Evolutionary conservation across 2,888 invertebrate genomes (phyloP), one percentile per base, ranked within the genome.

Genomic region (Epicampocera succincta): DNA sequence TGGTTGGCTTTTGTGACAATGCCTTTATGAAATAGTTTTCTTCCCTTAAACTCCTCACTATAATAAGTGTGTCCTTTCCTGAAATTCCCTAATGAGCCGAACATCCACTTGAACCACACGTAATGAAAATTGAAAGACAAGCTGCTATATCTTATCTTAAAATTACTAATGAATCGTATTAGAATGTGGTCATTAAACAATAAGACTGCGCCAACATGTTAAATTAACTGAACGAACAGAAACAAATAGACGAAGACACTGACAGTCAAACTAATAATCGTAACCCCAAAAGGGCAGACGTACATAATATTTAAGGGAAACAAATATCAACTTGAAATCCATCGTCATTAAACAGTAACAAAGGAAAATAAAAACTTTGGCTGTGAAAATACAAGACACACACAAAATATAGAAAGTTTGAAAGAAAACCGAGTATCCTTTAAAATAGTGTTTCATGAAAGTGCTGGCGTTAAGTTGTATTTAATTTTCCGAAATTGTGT

Each of bases 311-410:
- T 46, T 63, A 2, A 6, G 19, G 15, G 44, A 44, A 17, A 1
- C 21, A 25, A 15, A 17, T 11, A 21, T 3, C n/a, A 19, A 29
- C n/a, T n/a, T n/a, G 3, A 44, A 54, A 69, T 61, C 50, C n/a
- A n/a, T 56, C 68, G 6, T 19, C 68, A 74, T 65, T 71, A 65
- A 71, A 52, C 63, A 72, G 69, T 74, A 80, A 46, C 54, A 56
- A 40, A 40, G 38, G 19, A 50, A 66, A n/a, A n/a, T n/a, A n/a
- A n/a, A n/a, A n/a, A n/a, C n/a, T n/a, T n/a, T n/a, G n/a, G n/a
- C n/a, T n/a, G n/a, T n/a, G n/a, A 40, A 50, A 5, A 66, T 12
- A 42, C 50, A 42, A n/a, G 29, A 17, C 19, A n/a, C 42, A n/a
- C 42, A n/a, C 44, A 69, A 56, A 56, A 61, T 72, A 50, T 50